These are phyloP conservation scores for Eubasilissa splendida DNA, from an alignment of 2,888 invertebrate species.

Conservation along the genomic window DNA sequence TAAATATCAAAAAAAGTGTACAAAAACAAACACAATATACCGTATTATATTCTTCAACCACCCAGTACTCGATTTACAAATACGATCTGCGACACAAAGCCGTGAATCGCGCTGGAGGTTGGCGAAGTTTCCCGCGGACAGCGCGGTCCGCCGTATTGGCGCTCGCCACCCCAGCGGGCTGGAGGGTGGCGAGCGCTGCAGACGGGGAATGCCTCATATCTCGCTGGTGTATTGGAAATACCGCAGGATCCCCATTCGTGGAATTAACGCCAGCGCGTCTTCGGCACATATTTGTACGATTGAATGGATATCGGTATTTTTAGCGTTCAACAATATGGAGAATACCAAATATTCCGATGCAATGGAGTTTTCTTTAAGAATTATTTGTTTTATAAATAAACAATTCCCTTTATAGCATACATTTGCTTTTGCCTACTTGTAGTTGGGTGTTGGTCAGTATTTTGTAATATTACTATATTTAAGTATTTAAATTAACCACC, in stretches of 20 bases:
- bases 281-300: constrained; percentile 12
- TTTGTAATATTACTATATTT: too few relatives aligned
- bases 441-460: too few relatives aligned
- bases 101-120: too few relatives aligned
- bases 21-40: too few relatives aligned
- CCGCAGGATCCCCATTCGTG: constrained; percentile 1
- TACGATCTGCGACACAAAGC: too few relatives aligned
- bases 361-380: not conserved
- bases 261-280: constrained; percentile 3
- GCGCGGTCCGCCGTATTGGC: not conserved
- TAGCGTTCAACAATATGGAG: not conserved
- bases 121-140: not conserved
- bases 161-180: not conserved
- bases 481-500: too few relatives aligned
- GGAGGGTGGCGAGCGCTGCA: not conserved
- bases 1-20: too few relatives aligned
- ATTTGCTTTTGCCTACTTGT: too few relatives aligned
- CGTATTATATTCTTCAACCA: too few relatives aligned
- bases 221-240: constrained; percentile 5
- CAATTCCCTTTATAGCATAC: too few relatives aligned
- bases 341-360: not conserved
- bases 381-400: too few relatives aligned
- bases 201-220: not conserved
- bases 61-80: too few relatives aligned
- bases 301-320: constrained; percentile 8